phyloP scores from a whole-genome alignment of 2,888 invertebrate genomes.

The Dolichopus griseipennis region DNA sequence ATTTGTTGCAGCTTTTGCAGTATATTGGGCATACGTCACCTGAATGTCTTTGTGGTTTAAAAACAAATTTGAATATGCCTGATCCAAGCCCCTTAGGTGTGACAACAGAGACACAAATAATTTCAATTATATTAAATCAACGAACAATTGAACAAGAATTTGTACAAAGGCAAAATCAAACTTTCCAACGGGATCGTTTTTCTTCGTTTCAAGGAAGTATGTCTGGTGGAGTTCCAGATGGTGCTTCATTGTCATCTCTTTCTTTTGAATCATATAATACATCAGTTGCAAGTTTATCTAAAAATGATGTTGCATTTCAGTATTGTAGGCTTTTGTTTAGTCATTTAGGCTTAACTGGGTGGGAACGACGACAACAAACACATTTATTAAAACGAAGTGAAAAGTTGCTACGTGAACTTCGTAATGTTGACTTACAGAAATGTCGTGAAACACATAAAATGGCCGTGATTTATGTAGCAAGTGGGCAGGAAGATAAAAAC shows the following conservation, averaged over 20 bases:
- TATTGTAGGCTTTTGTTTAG: constrained; percentile 82
- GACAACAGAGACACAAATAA: constrained; percentile 74
- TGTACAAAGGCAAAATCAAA: constrained; percentile 41
- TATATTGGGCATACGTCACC: constrained; percentile 89
- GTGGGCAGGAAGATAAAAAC: constrained; percentile 93
- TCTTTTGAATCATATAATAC: constrained; percentile 45
- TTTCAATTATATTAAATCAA: constrained; percentile 75
- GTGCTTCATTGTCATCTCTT: constrained; percentile 23
- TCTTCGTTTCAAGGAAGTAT: constrained; percentile 6
- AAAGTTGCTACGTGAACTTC: constrained; percentile 76
- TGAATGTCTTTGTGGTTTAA: constrained; percentile 62
- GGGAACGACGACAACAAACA: constrained; percentile 76
- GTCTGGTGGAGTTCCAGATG: constrained; percentile 19
- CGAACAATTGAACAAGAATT: constrained; percentile 75
- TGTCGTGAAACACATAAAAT: constrained; percentile 93
- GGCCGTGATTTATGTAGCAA: constrained; percentile 96
- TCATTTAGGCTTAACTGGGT: constrained; percentile 82
- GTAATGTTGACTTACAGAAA: constrained; percentile 85
- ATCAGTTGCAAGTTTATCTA: constrained; percentile 44
- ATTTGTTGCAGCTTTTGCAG: constrained; percentile 59
- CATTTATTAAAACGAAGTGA: constrained; percentile 83
- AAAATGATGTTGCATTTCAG: constrained; percentile 60
- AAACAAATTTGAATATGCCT: constrained; percentile 69
- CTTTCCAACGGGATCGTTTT: constrained; percentile 16
- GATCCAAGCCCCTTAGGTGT: constrained; percentile 64